Base-by-base conservation (phyloP, 1,140 invertebrate genomes). In the Polyergus mexicanus region DNA sequence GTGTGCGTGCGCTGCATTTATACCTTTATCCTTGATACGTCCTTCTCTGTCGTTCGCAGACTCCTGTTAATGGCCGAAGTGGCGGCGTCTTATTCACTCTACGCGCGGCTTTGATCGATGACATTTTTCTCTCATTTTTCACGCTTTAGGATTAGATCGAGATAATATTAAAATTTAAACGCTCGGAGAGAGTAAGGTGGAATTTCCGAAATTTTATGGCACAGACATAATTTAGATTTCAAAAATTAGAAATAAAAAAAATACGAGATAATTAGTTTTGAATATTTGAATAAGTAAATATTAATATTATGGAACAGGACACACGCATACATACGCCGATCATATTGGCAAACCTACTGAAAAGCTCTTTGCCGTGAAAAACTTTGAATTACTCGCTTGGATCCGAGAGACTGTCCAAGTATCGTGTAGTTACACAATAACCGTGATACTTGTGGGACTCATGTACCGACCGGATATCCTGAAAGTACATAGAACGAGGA, bases 341-440 rank as follows among this genome's bases (percentile, higher is more conserved):
- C 60, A 83, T 78, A 83, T 78, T 80, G 69, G 58, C 63, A 54
- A 90, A 83, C 58, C 69, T 76, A 63, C 85, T 89, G 86, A 80
- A 88, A 75, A 85, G 58, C 62, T 51, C 66, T 72, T 86, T 44
- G 28, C 28, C 35, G 60, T 25, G 32, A 32, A 60, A n/a, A n/a
- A 51, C 19, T 44, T 87, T 54, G 75, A 76, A 85, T 75, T 84
- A 77, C 66, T 71, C 72, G 78, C 62, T 75, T 69, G 60, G 47
- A 28, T 38, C 58, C 44, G 85, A 84, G 68, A 78, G 62, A 78
- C 72, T 28, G 75, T 65, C 74, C 66, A 92, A 91, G 88, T 91
- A 92, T 91, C 85, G 66, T 87, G 80, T 89, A 89, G 78, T 65
- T 88, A 86, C 85, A 86, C 78, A 80, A 88, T 87, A 91, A 83